A percentile compares a stretch with the other conserved stretches of the same genome.
phyloP scores from a whole-genome alignment of 2,888 invertebrate genomes.

The Platynereis dumerilii region DNA sequence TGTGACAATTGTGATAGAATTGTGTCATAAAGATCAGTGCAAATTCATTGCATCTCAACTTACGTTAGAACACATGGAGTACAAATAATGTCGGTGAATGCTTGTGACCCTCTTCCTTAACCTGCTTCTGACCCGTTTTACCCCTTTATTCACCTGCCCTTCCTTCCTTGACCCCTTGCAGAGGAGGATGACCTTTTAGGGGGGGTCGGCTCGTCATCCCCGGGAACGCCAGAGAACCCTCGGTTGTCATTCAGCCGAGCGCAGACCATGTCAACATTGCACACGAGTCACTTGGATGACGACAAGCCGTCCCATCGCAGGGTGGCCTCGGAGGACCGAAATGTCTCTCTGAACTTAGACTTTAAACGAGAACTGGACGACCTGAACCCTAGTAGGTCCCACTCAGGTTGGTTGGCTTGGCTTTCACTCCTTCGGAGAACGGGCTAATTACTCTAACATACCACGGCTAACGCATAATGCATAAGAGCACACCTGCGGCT shows the following conservation, averaged over 20 bases:
- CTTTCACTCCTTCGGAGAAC: too few relatives aligned
- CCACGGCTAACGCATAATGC: too few relatives aligned
- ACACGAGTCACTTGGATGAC: slow-evolving; percentile 12
- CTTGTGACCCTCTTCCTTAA: too few relatives aligned
- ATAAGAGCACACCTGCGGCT: too few relatives aligned
- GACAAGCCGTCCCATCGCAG: slow-evolving; percentile 43
- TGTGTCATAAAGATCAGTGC: too few relatives aligned
- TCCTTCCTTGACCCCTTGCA: not conserved
- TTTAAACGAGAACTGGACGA: slow-evolving; percentile 50
- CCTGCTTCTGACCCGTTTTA: too few relatives aligned
- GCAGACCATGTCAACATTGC: slow-evolving; percentile 28
- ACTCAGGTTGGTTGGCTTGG: slow-evolving; percentile 5
- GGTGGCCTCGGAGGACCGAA: slow-evolving; percentile 55
- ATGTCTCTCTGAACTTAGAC: slow-evolving; percentile 52
- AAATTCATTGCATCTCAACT: too few relatives aligned
- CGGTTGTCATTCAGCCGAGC: slow-evolving; percentile 28
- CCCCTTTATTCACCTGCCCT: not conserved
- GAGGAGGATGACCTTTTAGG: not conserved
- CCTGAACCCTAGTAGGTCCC: slow-evolving; percentile 25
- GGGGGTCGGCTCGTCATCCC: slow-evolving; percentile 4
- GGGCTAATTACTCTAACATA: too few relatives aligned
- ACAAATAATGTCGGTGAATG: too few relatives aligned
- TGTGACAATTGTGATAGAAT: too few relatives aligned
- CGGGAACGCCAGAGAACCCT: slow-evolving; percentile 32
- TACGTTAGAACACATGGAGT: too few relatives aligned